Evolutionary conservation across 2,113 vertebrate species (phyloP), one percentile per base, ranked within the genome.

Genomic region (Neoarius graeffei): DNA sequence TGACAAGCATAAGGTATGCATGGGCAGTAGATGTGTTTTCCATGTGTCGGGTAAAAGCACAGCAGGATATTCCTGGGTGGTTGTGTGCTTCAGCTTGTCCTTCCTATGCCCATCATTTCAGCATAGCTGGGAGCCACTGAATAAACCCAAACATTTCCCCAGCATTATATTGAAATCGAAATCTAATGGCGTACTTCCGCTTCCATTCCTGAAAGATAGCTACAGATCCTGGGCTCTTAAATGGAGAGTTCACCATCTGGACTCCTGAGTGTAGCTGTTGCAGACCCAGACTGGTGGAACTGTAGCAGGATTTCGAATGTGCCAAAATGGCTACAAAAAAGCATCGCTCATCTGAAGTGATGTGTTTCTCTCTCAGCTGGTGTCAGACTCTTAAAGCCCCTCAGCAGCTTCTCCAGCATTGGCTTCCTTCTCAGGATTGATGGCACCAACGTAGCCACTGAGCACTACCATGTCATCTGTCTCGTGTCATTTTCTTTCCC

Each of bases 1-100:
- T 73, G 84, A 86, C 84, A 48, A n/a, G 27, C 62, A 82, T 91
- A 90, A 87, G 85, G 79, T 89, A 87, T 91, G 84, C 91, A 91
- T 91, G 89, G 76, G 67, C 83, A 81, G 84, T 88, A 87, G 86
- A 91, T 81, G 81, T 80, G 74, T 82, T 27, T 87, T 83, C 71
- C 76, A 83, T 62, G 54, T 84, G 30, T 64, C 7, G 11, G 85
- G 76, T 27, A 79, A 88, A 85, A 87, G 35, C 85, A 30, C 87
- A 87, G 87, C 89, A 56, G 89, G 86, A 87, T 69, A 54, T 7
- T 69, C 79, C 76, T 20, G 56, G 88, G 48, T 66, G 76, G 69
- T 74, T 88, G 62, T 90, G 88, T 86, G 54, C 66, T 86, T 56
- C 15, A 62, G 19, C 62, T 69, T 73, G 80, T 88, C 85, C 76